Conservation (phyloP, 2,888 invertebrate species). For the Ochropacha duplaris region DNA sequence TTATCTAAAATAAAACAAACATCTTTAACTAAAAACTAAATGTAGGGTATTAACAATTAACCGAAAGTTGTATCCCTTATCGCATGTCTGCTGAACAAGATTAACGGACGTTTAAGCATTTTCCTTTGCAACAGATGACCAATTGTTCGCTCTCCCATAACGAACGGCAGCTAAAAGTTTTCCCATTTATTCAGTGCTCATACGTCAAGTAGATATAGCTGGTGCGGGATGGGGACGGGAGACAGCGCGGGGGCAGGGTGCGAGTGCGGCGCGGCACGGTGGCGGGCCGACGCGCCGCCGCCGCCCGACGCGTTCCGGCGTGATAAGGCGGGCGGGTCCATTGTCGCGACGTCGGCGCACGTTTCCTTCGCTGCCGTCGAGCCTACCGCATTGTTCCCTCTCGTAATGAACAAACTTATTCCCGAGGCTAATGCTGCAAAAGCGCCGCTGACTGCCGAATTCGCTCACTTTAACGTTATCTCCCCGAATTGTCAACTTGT, state of each 20-base stretch:
- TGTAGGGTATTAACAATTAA: constrained; percentile 45
- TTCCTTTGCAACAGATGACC: constrained; percentile 74
- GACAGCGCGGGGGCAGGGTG: constrained; percentile 40
- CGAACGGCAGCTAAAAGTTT: constrained; percentile 76
- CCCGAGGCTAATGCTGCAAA: constrained; percentile 72
- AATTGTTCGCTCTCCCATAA: constrained; percentile 79
- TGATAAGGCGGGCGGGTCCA: constrained; percentile 75
- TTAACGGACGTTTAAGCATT: constrained; percentile 69
- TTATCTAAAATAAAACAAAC: not conserved
- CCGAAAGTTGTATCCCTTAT: constrained; percentile 37
- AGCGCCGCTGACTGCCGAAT: constrained; percentile 65
- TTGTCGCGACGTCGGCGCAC: constrained; percentile 81
- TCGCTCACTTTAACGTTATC: constrained; percentile 67
- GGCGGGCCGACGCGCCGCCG: constrained; percentile 62
- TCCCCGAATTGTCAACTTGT: constrained; percentile 58
- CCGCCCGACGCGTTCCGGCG: constrained; percentile 80
- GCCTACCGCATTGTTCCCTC: constrained; percentile 76
- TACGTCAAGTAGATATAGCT: constrained; percentile 65
- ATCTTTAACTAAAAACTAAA: constrained; percentile 12
- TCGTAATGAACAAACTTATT: constrained; percentile 82
- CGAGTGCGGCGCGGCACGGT: constrained; percentile 25
- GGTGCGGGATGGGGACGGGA: constrained; percentile 39
- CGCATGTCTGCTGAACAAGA: constrained; percentile 51
- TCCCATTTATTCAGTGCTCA: constrained; percentile 81
- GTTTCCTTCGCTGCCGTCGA: constrained; percentile 79